These are phyloP conservation scores for Caenorhabditis afra DNA, from an alignment of 2,888 invertebrate genomes.

Conservation along the genomic window DNA sequence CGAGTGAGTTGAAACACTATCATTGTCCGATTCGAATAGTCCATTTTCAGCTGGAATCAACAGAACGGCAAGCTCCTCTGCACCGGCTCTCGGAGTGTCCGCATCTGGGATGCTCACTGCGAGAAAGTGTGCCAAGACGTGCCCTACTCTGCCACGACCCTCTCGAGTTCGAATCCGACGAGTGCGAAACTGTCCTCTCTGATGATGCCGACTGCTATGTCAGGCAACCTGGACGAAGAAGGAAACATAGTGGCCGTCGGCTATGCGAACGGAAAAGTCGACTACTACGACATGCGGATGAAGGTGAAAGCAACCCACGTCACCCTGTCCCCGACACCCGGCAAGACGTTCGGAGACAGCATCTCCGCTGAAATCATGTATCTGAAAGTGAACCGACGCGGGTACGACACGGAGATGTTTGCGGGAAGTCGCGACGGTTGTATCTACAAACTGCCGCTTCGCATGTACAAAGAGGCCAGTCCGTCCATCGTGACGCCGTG, in stretches of 20 bases:
- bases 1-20: slow-evolving; percentile 33
- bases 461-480: slow-evolving; percentile 80
- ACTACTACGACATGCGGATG: slow-evolving; percentile 54
- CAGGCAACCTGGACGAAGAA: slow-evolving; percentile 45
- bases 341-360: slow-evolving; percentile 5
- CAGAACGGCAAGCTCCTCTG: slow-evolving; percentile 70
- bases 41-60: slow-evolving; percentile 76
- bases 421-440: slow-evolving; percentile 86
- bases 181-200: background rate
- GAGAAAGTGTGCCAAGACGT: slow-evolving; percentile 73
- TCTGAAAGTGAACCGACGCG: slow-evolving; percentile 29
- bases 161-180: background rate
- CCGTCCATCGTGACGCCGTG: slow-evolving; percentile 34
- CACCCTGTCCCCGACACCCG: background rate
- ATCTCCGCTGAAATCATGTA: slow-evolving; percentile 31
- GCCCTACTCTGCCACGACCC: slow-evolving; percentile 21
- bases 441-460: slow-evolving; percentile 84
- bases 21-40: background rate
- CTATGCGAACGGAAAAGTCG: slow-evolving; percentile 44
- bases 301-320: slow-evolving; percentile 22
- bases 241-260: slow-evolving; percentile 48
- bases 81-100: slow-evolving; percentile 70
- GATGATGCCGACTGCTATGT: slow-evolving; percentile 46
- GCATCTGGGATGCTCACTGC: slow-evolving; percentile 78
- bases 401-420: slow-evolving; percentile 48